Conservation (phyloP, 2,113 vertebrate genomes). For the Rostratula benghalensis region DNA sequence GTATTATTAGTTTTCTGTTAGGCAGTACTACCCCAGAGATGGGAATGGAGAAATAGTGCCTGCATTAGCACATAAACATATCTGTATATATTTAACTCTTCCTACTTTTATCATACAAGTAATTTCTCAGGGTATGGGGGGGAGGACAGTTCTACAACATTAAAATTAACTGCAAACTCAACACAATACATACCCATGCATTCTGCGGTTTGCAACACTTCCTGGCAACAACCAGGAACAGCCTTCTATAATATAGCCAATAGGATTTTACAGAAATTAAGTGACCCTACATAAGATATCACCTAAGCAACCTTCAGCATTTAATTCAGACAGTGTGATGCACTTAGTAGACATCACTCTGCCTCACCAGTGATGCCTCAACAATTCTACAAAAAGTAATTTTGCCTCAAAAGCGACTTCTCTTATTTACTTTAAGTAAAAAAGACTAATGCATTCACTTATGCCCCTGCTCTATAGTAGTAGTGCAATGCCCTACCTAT, state of each 20-base stretch:
- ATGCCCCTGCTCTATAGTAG: not conserved
- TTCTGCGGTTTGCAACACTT: not conserved
- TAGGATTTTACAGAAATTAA: not conserved
- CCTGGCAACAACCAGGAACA: not conserved
- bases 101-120: not conserved
- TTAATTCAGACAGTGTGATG: not conserved
- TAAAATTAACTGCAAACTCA: not conserved
- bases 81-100: not conserved
- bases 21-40: not conserved
- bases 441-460: not conserved
- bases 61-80: not conserved
- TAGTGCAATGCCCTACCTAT: not conserved
- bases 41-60: not conserved
- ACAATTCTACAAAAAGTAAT: not conserved
- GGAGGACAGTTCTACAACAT: too few relatives aligned
- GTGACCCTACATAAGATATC: not conserved
- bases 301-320: not conserved
- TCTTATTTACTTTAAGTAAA: not conserved
- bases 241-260: not conserved
- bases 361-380: too few relatives aligned
- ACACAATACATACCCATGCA: rapidly evolving
- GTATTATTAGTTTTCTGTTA: not conserved
- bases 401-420: not conserved
- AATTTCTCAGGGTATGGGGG: not conserved
- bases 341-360: not conserved